Evolutionary conservation across 2,113 vertebrate species (phyloP), one percentile per base, ranked within the genome.

Genomic region (Caranx melampygus): DNA sequence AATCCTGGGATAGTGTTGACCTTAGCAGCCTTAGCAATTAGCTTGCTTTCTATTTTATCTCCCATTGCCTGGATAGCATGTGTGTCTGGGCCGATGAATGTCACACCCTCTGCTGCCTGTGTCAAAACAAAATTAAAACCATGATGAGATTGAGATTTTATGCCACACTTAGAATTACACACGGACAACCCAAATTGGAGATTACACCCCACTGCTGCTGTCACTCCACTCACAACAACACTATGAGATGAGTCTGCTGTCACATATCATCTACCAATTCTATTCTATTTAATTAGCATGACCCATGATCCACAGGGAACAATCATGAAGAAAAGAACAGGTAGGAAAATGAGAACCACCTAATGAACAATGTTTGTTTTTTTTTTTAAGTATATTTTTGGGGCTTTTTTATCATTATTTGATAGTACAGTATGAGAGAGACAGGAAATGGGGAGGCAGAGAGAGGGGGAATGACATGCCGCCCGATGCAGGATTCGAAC

Each of bases 21-120:
- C 77, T 97, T 95, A 34, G 98, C 97, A 67, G 96, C 91, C 94
- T 98, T 99, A 73, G 97, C 98, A 87, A 99, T 95, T 72, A 98
- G 92, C 93, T 99, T 99, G 93, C 98, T 99, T 95, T 99, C 97
- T 81, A 99, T 99, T 94, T 99, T 99, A 94, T 99, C 98, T 69
- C 97, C 98, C 98, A 99, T 99, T 68, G 97, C 97, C 88, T 98
- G 96, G 94, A 99, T 98, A 66, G 98, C 98, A 72, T 97, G 92
- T 2, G 96, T 97, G 94, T 99, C 97, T 57, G 98, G 98, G 59
- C 98, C 97, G 81, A 99, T 97, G 94, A 99, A 99, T 58, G 93
- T 85, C 87, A 99, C 95, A 58, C 93, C 95, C 89, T 96, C 96
- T 35, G 95, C 95, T 40, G 95, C 97, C 98, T 99, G 71, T 20